phyloP scores from a whole-genome alignment of 92 coral and sea anemone species.

The Phymanthus crucifer region DNA sequence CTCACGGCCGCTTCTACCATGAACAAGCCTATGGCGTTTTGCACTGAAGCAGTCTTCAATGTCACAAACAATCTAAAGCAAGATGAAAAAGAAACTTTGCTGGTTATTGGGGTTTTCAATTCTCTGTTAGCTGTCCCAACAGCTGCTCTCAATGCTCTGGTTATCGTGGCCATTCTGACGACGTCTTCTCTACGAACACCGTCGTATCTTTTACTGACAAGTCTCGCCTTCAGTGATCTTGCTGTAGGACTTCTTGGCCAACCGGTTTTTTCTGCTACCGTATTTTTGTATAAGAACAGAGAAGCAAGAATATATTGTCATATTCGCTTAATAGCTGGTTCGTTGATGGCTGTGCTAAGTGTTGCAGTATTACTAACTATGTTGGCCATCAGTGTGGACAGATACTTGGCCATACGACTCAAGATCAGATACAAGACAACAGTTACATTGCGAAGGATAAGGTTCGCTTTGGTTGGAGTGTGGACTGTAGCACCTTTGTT shows the following conservation, averaged over 20 bases:
- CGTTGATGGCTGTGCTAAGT: too few species aligned
- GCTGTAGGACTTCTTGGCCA: conserved; percentile 20
- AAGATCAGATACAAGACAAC: conserved; percentile 14
- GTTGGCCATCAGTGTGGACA: conserved; percentile 19
- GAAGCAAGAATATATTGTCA: too few species aligned
- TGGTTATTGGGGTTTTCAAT: conserved; percentile 6
- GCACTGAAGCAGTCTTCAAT: not conserved
- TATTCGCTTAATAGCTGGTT: too few species aligned
- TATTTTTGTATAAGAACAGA: too few species aligned
- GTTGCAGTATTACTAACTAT: too few species aligned
- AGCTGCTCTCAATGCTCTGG: not conserved
- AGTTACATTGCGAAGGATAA: conserved; percentile 6
- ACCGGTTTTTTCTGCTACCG: too few species aligned
- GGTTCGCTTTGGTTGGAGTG: not conserved
- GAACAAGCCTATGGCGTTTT: not conserved
- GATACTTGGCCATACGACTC: conserved; percentile 32
- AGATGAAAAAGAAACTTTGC: not conserved
- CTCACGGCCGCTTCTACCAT: not conserved
- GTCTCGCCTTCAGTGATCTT: conserved; percentile 20
- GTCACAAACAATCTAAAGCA: not conserved
- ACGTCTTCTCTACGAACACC: conserved; percentile 12
- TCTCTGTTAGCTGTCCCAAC: conserved; percentile 13
- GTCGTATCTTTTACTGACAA: conserved; percentile 6
- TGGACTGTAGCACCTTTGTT: not conserved
- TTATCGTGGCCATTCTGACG: conserved; percentile 14